Evolutionary conservation across 2,888 invertebrate genomes (phyloP).

Genomic region (Polydrusus cervinus): DNA sequence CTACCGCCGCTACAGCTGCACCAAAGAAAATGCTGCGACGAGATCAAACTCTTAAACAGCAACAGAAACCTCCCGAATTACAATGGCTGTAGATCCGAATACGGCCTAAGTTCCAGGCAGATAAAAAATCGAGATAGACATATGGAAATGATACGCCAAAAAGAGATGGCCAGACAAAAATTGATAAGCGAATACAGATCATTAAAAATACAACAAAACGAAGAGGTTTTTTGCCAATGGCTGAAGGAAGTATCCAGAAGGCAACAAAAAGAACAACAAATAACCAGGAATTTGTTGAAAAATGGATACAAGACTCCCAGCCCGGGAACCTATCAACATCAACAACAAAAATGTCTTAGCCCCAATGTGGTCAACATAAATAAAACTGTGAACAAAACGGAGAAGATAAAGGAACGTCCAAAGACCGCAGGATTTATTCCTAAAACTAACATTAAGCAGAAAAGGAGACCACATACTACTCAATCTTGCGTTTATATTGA

Average conservation of each 20-base stretch:
- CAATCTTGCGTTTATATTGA: conserved; percentile 67
- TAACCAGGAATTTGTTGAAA: conserved; percentile 9
- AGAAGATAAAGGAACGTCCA: conserved; percentile 60
- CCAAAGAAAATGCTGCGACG: conserved; percentile 68
- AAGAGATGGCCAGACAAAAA: conserved; percentile 70
- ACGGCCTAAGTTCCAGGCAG: conserved; percentile 73
- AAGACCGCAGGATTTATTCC: conserved; percentile 64
- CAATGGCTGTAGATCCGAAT: conserved; percentile 74
- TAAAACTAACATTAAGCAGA: conserved; percentile 59
- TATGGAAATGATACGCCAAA: conserved; percentile 68
- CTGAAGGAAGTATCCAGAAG: conserved; percentile 67
- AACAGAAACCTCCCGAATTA: conserved; percentile 71
- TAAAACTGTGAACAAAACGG: conserved; percentile 59
- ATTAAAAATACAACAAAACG: conserved; percentile 70
- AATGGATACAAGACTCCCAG: conserved; percentile 22
- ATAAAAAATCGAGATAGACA: conserved; percentile 69
- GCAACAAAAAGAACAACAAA: conserved; percentile 55
- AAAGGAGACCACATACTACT: conserved; percentile 62
- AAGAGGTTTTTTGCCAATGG: conserved; percentile 74
- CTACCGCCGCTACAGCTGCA: conserved; percentile 68
- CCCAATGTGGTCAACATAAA: conserved; percentile 60
- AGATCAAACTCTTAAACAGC: conserved; percentile 67
- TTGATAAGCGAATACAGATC: conserved; percentile 69
- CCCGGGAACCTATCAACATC: conserved; percentile 5
- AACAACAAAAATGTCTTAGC: conserved; percentile 51